Base-by-base conservation (phyloP, 2,113 vertebrate genomes). In the Rhadina sibilatrix region DNA sequence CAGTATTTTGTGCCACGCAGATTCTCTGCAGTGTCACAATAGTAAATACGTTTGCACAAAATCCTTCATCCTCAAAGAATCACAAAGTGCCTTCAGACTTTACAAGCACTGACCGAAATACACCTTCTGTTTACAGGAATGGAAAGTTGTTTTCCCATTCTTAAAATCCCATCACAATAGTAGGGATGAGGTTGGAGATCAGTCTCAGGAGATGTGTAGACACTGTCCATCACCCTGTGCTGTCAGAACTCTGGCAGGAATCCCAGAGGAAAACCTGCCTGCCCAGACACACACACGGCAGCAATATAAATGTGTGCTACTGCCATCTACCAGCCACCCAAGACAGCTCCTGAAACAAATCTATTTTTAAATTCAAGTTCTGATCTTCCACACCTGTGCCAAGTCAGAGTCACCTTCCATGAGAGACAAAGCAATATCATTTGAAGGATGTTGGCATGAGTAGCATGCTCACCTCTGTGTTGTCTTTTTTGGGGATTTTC, bases 291-390 rank as follows among this genome's bases (percentile, higher is more conserved):
- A 8, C 14, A 18, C 57, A 13, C 9, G 31, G 16, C 46, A 50
- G 50, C 2, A 3, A 28, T 31, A 21, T 1, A 6, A 83, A 15
- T 6, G 5, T 49, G 54, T 40, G 61, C 35, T 80, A 38, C 82
- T 83, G 94, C 92, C 92, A 88, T 40, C 83, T 95, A 78, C 56
- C 83, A 86, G 85, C 52, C 66, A 85, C 31, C 3, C 35, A 61
- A 59, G 37, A 35, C 44, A 54, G 6, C 35, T 70, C 35, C 38
- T 68, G 59, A 75, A 71, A 28, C 2, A 69, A 89, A 57, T 11
- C 14, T 47, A 1, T 23, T 61, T 82, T 83, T 72, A 3, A 68
- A 54, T 63, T 75, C 31, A 64, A 49, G 22, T 33, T 44, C 28
- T 11, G 30, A 5, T 30, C 28, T n/a, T 72, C 70, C 46, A 23